Percentiles rank a stretch among this genome's conserved stretches.
These are phyloP conservation scores for Hemichromis elongatus DNA, from an alignment of 2,113 vertebrate genomes.

Conservation along the genomic window DNA sequence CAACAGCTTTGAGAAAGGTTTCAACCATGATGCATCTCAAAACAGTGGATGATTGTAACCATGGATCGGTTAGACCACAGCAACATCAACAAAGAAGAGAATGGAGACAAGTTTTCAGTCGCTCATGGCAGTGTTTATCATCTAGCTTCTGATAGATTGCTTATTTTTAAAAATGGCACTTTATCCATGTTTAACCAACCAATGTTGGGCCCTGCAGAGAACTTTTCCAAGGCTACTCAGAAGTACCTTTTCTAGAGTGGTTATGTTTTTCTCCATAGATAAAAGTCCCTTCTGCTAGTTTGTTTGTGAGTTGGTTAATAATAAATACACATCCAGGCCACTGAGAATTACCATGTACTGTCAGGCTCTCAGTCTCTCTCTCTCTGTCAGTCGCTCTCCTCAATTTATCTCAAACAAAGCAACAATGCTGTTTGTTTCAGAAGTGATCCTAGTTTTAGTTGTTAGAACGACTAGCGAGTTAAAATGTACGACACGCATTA, in stretches of 20 bases:
- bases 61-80: not conserved
- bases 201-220: not conserved
- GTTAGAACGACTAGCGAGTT: not conserved
- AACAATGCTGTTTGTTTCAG: not conserved
- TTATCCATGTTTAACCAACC: not conserved
- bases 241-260: not conserved
- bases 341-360: not conserved
- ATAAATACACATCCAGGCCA: conserved; percentile 16
- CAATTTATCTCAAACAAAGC: not conserved
- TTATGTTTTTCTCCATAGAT: not conserved
- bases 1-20: not conserved
- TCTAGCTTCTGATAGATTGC: not conserved
- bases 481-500: not conserved
- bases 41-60: not conserved
- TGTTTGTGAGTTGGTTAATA: not conserved
- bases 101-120: not conserved
- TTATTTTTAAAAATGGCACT: not conserved
- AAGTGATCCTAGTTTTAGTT: not conserved
- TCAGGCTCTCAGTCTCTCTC: not conserved
- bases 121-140: not conserved
- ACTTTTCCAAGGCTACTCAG: not conserved
- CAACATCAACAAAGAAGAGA: not conserved
- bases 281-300: not conserved
- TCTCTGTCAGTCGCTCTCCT: not conserved
- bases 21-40: not conserved